A percentile compares a stretch with the other conserved stretches of the same genome.
Conservation (phyloP, 1,140 invertebrate genomes). For the Hestina assimilis region DNA sequence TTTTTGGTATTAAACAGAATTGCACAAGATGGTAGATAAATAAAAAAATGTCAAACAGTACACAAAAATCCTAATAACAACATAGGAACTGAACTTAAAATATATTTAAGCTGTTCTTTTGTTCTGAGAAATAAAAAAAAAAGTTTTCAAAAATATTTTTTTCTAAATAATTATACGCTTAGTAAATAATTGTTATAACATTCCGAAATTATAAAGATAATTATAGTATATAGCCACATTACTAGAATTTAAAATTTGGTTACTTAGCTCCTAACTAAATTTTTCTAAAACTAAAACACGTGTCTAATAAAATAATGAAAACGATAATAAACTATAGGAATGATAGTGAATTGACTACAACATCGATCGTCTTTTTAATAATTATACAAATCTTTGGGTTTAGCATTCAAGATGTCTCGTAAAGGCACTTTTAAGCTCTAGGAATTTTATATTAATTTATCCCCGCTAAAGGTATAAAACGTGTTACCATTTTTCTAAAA, state of each 20-base stretch:
- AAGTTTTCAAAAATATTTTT: no score
- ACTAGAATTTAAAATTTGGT: conserved; percentile 21
- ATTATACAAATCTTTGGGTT: conserved; percentile 28
- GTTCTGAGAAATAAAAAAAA: conserved; percentile 6
- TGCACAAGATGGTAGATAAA: not conserved
- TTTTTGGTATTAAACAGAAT: not conserved
- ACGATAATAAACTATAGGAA: conserved; percentile 37
- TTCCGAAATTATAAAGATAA: conserved; percentile 8
- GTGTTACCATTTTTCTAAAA: not conserved
- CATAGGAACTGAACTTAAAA: not conserved
- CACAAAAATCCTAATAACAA: not conserved
- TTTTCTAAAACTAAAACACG: conserved; percentile 9
- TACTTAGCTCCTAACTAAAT: conserved; percentile 10
- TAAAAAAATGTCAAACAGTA: not conserved
- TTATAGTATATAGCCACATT: conserved; percentile 1
- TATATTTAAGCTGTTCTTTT: not conserved
- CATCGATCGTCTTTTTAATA: conserved; percentile 2
- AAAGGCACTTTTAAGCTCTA: conserved; percentile 35
- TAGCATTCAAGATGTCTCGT: conserved; percentile 10
- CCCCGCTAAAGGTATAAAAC: not conserved
- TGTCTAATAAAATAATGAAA: conserved; percentile 8
- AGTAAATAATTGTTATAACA: conserved; percentile 6
- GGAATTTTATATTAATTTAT: conserved; percentile 7
- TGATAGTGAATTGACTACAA: conserved; percentile 30
- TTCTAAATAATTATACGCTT: no score